These are phyloP conservation scores for Perca flavescens DNA, from an alignment of 2,113 vertebrate genomes.

Conservation along the genomic window DNA sequence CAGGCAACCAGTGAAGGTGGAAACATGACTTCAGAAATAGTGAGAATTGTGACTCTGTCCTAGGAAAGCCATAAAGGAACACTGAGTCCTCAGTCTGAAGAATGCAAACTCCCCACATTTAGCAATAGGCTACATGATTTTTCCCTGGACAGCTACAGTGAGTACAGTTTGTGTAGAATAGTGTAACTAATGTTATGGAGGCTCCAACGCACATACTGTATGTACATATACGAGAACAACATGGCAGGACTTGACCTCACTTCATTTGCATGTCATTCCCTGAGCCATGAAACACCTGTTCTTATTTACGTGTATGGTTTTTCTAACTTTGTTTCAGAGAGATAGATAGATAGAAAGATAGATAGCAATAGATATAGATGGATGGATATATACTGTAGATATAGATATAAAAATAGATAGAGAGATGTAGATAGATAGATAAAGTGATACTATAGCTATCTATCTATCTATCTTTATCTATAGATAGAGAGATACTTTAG, in stretches of 20 bases:
- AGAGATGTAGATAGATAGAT: not conserved
- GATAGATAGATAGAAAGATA: too few relatives aligned
- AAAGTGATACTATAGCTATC: too few relatives aligned
- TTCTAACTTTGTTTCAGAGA: too few relatives aligned
- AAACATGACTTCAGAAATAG: not conserved
- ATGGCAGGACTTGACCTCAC: not conserved
- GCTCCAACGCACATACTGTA: not conserved
- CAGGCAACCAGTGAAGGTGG: constrained; percentile 16
- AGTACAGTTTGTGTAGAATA: not conserved
- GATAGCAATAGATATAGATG: too few relatives aligned
- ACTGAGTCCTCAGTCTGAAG: not conserved
- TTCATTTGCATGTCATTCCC: not conserved
- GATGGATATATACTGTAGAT: too few relatives aligned
- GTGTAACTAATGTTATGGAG: not conserved
- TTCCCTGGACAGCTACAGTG: not conserved
- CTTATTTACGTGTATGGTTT: too few relatives aligned
- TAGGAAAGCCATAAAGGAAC: not conserved
- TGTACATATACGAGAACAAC: not conserved
- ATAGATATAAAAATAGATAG: too few relatives aligned
- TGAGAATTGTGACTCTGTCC: not conserved
- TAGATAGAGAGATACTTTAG: too few relatives aligned
- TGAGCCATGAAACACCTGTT: not conserved
- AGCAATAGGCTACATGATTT: not conserved
- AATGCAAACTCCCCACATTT: not conserved
- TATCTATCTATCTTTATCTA: too few relatives aligned